Base-by-base conservation (phyloP, 2,113 vertebrate genomes). In the Rhadina sibilatrix region DNA sequence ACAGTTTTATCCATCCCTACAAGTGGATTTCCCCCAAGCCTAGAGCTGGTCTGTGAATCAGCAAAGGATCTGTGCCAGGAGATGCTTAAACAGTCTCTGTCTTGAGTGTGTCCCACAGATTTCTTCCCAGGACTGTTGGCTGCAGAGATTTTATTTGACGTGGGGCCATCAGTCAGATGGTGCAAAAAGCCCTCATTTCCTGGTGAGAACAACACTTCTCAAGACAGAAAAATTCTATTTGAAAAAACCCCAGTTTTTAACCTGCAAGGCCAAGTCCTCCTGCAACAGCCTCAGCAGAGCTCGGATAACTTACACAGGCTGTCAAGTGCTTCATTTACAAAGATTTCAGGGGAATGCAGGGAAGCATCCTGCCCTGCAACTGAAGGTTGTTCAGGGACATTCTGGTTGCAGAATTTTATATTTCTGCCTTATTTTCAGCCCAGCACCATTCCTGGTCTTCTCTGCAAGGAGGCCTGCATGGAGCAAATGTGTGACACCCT, bases 401-500 rank as follows among this genome's bases (percentile, higher is more conserved):
- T 54, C 19, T n/a, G 11, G 2, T 31, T 63, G 20, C 50, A 47
- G 37, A 28, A 4, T 18, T 37, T 23, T 60, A 3, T 53, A 47
- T 49, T 75, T 57, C 63, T 89, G 44, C 28, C 22, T 47, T 44
- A 13, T 60, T 89, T 64, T 15, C 30, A 74, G 44, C 40, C 35
- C 77, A 30, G 37, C 37, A 68, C 25, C 5, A 9, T 28, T 30
- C 25, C 46, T 35, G 31, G 5, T 22, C 17, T 53, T 66, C 20
- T 6, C 35, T 76, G 44, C 65, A 74, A 49, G 40, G 40, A 71
- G 31, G 25, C 49, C 31, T 59, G 18, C 13, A 42, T 3, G 8
- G 19, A 83, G 30, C 15, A 63, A 53, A 66, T 0, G 0, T 8
- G 11, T 16, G 24, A 49, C 35, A 18, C 21, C 30, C 2, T 0